These are phyloP conservation scores for Caligus rogercresseyi DNA, from an alignment of 1,140 invertebrate genomes.

Conservation along the genomic window DNA sequence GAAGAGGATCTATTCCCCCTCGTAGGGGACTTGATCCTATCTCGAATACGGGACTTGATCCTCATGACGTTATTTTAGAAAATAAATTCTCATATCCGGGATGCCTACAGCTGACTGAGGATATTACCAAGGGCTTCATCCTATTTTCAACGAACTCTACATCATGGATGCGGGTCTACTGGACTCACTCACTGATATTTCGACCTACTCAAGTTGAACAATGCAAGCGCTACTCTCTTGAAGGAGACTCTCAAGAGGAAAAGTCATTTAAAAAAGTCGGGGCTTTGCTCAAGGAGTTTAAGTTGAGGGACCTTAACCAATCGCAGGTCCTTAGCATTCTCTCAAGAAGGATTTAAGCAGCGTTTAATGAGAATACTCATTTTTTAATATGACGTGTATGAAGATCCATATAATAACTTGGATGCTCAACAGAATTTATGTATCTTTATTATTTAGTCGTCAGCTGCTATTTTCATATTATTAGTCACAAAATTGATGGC, in stretches of 20 bases:
- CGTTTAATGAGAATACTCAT: too few species aligned
- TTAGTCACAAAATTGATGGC: too few species aligned
- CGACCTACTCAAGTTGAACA: not conserved
- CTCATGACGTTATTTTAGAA: constrained; percentile 3
- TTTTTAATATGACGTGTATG: too few species aligned
- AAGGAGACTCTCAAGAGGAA: not conserved
- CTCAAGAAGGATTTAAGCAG: not conserved
- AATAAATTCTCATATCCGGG: not conserved
- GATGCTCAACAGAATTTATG: too few species aligned
- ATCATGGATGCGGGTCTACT: not conserved
- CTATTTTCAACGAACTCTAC: constrained; percentile 18
- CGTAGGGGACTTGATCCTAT: not conserved
- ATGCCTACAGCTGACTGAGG: not conserved
- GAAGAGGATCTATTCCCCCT: not conserved
- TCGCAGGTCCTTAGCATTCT: not conserved
- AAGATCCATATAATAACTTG: too few species aligned
- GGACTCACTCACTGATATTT: not conserved
- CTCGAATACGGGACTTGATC: not conserved
- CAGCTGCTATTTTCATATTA: too few species aligned
- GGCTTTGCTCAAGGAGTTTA: not conserved
- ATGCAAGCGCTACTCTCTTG: not conserved
- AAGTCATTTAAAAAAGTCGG: not conserved
- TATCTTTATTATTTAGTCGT: too few species aligned
- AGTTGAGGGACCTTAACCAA: not conserved
- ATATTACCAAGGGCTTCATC: constrained; percentile 17